phyloP scores from a whole-genome alignment of 1,140 invertebrate species.

The Drosophila orosa region DNA sequence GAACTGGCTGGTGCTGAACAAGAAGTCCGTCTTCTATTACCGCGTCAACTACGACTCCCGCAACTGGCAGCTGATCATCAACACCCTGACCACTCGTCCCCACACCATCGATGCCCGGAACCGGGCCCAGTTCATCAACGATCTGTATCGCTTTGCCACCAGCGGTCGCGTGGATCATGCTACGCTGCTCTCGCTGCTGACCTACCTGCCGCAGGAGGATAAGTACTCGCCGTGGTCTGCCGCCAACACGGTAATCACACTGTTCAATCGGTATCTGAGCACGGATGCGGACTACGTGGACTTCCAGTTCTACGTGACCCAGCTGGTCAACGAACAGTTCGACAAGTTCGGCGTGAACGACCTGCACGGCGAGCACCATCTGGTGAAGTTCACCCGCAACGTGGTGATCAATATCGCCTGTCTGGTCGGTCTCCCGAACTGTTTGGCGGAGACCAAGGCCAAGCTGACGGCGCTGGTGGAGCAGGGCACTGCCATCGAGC shows the following conservation, averaged over 20 bases:
- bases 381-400: conserved; percentile 79
- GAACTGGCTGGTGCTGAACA: conserved; percentile 87
- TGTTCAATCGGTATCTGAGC: conserved; percentile 77
- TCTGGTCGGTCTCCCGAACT: conserved; percentile 83
- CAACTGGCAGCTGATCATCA: conserved; percentile 86
- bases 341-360: conserved; percentile 83
- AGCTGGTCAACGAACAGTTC: conserved; percentile 77
- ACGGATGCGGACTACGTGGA: conserved; percentile 52
- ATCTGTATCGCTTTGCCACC: conserved; percentile 88
- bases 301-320: conserved; percentile 60
- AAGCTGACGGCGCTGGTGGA: conserved; percentile 80
- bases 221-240: conserved; percentile 88
- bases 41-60: conserved; percentile 87
- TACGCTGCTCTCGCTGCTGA: conserved; percentile 84
- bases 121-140: conserved; percentile 91
- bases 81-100: conserved; percentile 83
- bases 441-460: conserved; percentile 83
- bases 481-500: conserved; percentile 72
- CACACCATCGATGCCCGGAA: conserved; percentile 88
- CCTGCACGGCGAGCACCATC: conserved; percentile 72
- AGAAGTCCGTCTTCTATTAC: conserved; percentile 87
- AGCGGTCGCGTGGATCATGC: conserved; percentile 85
- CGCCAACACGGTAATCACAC: conserved; percentile 77
- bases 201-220: conserved; percentile 86
- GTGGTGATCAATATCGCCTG: conserved; percentile 85